Evolutionary conservation across 2,797 vertebrate genomes (phyloP), one percentile per base, ranked within the genome.

Genomic region (Acrossocheilus wenchowensis): DNA sequence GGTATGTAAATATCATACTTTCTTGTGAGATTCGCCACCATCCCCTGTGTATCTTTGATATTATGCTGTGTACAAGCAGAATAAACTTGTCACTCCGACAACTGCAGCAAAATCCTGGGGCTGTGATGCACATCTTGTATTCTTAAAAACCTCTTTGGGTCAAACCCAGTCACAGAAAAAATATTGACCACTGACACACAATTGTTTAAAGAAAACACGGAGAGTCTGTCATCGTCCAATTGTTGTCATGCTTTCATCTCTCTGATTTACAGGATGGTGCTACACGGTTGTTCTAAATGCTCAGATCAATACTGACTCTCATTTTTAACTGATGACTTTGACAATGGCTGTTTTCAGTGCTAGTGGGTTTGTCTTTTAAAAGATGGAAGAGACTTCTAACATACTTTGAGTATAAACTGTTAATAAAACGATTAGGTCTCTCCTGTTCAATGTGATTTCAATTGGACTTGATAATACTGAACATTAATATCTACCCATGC

Each of bases 401-500:
- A 4, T 86, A 89, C 90, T 93, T 92, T 90, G 74, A 87, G 90
- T 88, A 89, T 88, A 92, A 92, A 91, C 91, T 93, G 92, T 93
- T 94, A 93, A 95, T 94, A 92, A 93, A 93, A 92, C 91, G 91
- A 92, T 87, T 83, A 73, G 90, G 91, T 91, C 91, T 89, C 87
- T 87, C 93, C 90, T 92, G 89, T 90, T 92, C 60, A 88, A 90
- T 89, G 36, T 93, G 92, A 94, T 95, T 95, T 94, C 89, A 94
- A 94, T 94, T 94, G 71, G 91, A 93, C 84, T 77, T 87, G 90
- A 92, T 93, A 93, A 93, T 92, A 89, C 91, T 78, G 54, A 93
- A 93, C 93, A 95, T 94, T 95, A 95, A 94, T 95, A 95, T 95
- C 94, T 94, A 93, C 94, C 93, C 89, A 68, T 88, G 88, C 89